A percentile compares a stretch with the other conserved stretches of the same genome.
These are phyloP conservation scores for Dendropsophus ebraccatus DNA, from an alignment of 2,113 vertebrate genomes.

Conservation along the genomic window DNA sequence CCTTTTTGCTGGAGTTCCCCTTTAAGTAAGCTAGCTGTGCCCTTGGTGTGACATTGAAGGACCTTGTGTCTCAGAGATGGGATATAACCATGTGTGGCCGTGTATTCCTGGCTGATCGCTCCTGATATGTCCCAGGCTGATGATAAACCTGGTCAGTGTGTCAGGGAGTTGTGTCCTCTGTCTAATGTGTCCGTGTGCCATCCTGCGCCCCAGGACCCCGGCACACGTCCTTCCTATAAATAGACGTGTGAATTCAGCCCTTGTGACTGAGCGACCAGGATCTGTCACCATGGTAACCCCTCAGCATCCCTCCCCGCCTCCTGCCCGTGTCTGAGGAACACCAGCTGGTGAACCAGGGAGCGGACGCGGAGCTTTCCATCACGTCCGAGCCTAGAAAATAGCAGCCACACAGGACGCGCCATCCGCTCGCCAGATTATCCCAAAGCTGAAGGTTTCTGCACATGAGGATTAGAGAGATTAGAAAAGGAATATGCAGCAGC, in stretches of 20 bases:
- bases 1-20: too few species aligned
- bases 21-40: too few species aligned
- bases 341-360: slow-evolving; percentile 50
- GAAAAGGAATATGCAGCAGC: slow-evolving; percentile 2
- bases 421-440: slow-evolving; percentile 39
- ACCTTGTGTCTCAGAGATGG: too few species aligned
- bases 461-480: slow-evolving; percentile 40
- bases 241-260: slow-evolving; percentile 73
- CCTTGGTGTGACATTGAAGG: too few species aligned
- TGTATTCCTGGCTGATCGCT: too few species aligned
- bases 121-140: too few species aligned
- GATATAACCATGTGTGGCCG: too few species aligned
- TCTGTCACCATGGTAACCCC: slow-evolving; percentile 76
- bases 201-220: slow-evolving; percentile 12
- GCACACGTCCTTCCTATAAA: too few species aligned
- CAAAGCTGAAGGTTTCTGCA: slow-evolving; percentile 17
- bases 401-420: slow-evolving; percentile 18
- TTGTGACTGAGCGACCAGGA: slow-evolving; percentile 75
- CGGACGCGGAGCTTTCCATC: slow-evolving; percentile 39
- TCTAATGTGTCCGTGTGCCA: too few species aligned
- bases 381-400: slow-evolving; percentile 42
- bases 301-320: slow-evolving; percentile 56
- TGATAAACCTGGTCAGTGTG: too few species aligned
- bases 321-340: slow-evolving; percentile 43
- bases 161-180: too few species aligned